Percentiles rank a stretch among this genome's conserved stretches.
Conservation (phyloP, 2,797 vertebrate species). For the Acrocephalus scirpaceus region DNA sequence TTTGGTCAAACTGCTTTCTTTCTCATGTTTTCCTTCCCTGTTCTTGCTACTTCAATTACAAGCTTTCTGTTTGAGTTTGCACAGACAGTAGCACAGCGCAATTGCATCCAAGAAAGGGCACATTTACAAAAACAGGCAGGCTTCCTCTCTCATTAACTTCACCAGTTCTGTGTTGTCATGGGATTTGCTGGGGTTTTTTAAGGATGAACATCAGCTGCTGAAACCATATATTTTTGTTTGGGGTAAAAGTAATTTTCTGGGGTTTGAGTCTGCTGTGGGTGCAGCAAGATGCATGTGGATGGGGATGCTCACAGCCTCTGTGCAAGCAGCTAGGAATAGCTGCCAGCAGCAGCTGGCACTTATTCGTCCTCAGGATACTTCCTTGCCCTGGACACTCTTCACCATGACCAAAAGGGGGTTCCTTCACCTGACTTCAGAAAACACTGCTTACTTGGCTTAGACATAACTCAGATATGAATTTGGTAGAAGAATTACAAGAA, state of each 20-base stretch:
- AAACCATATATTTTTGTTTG: neutral
- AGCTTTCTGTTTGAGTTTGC: neutral
- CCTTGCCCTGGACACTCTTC: neutral
- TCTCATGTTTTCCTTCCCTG: neutral
- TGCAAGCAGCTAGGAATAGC: neutral
- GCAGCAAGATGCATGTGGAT: fast-evolving
- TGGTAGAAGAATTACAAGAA: neutral
- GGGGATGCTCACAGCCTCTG: neutral
- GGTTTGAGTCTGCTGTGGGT: neutral
- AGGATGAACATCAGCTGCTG: neutral
- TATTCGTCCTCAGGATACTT: neutral
- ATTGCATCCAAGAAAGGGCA: neutral
- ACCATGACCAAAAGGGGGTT: fast-evolving
- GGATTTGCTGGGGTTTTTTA: neutral
- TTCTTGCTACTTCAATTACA: neutral
- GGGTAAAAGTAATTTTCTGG: neutral
- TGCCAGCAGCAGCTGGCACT: neutral
- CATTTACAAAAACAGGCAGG: neutral
- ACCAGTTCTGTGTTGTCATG: neutral
- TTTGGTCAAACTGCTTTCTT: neutral
- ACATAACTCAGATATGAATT: neutral
- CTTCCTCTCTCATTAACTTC: neutral
- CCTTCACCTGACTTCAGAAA: neutral
- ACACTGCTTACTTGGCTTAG: neutral
- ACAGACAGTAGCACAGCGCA: neutral